Conservation (phyloP, 2,113 vertebrate genomes). For the Hippocampus zosterae region DNA sequence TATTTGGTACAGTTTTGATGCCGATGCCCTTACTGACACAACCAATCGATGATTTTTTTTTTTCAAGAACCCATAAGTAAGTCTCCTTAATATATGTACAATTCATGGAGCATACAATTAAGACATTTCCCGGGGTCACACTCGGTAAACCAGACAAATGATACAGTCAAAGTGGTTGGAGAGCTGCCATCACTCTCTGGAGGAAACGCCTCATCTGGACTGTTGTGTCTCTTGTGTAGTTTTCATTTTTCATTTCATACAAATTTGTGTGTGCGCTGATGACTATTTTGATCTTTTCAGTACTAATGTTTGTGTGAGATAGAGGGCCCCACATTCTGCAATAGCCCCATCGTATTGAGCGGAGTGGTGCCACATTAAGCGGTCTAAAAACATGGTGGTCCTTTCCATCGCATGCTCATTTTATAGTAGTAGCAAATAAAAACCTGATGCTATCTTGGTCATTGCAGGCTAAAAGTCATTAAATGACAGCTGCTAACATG, state of each 20-base stretch:
- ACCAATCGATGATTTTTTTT: too few relatives aligned
- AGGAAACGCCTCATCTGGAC: slow-evolving; percentile 11
- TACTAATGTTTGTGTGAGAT: slow-evolving; percentile 20
- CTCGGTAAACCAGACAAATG: slow-evolving; percentile 8
- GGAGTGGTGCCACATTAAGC: background rate
- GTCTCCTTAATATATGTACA: background rate
- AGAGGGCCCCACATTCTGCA: background rate
- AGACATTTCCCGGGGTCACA: background rate
- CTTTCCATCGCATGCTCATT: slow-evolving; percentile 36
- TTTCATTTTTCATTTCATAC: background rate
- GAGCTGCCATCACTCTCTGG: slow-evolving; percentile 18
- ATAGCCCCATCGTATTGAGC: slow-evolving; percentile 3
- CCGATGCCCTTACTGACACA: too few relatives aligned
- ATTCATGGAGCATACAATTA: background rate
- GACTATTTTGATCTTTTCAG: slow-evolving; percentile 20
- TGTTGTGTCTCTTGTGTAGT: slow-evolving; percentile 22
- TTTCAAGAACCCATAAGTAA: slow-evolving; percentile 14
- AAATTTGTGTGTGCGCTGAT: slow-evolving; percentile 2
- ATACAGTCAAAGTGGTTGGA: slow-evolving; percentile 4
- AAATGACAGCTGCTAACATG: slow-evolving; percentile 15
- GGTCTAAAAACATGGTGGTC: slow-evolving; percentile 35
- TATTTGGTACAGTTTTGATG: too few relatives aligned
- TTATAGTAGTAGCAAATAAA: slow-evolving; percentile 33
- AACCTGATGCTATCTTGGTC: slow-evolving; percentile 15
- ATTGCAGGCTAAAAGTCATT: slow-evolving; percentile 21